A percentile compares a stretch with the other conserved stretches of the same genome.
These are phyloP conservation scores for Pheucticus melanocephalus DNA, from an alignment of 2,113 vertebrate genomes.

Conservation along the genomic window DNA sequence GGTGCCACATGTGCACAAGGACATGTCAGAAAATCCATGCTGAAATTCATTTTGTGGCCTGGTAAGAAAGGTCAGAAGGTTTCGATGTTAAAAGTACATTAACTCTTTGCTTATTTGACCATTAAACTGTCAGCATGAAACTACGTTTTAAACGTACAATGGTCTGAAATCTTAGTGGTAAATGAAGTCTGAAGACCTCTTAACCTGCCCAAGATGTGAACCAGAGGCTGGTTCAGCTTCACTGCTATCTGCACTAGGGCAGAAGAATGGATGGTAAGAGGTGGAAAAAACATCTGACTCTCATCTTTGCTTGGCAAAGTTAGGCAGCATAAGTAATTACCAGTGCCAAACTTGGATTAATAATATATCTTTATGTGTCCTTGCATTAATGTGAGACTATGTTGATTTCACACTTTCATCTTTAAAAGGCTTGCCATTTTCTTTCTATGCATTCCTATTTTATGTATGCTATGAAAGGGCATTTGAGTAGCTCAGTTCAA, in stretches of 20 bases:
- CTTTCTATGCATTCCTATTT: not conserved
- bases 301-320: not conserved
- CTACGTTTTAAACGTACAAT: constrained; percentile 64
- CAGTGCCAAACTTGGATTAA: not conserved
- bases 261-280: not conserved
- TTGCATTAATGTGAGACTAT: not conserved
- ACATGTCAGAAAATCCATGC: not conserved
- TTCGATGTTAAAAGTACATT: constrained; percentile 72
- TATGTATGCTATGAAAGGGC: not conserved
- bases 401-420: not conserved
- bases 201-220: constrained; percentile 57
- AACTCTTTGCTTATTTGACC: constrained; percentile 65
- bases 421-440: not conserved
- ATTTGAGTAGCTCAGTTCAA: not conserved
- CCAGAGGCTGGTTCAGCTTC: constrained; percentile 20
- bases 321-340: not conserved
- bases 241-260: not conserved
- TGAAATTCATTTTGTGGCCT: constrained; percentile 51
- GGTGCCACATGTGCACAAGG: constrained; percentile 27
- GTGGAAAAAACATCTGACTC: not conserved
- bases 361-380: not conserved
- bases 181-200: constrained; percentile 69
- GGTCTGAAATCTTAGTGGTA: constrained; percentile 57
- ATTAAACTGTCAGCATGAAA: constrained; percentile 75
- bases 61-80: constrained; percentile 45